These are phyloP conservation scores for Pipistrellus pipistrellus DNA, from an alignment of 2,797 vertebrate species.

Conservation along the genomic window DNA sequence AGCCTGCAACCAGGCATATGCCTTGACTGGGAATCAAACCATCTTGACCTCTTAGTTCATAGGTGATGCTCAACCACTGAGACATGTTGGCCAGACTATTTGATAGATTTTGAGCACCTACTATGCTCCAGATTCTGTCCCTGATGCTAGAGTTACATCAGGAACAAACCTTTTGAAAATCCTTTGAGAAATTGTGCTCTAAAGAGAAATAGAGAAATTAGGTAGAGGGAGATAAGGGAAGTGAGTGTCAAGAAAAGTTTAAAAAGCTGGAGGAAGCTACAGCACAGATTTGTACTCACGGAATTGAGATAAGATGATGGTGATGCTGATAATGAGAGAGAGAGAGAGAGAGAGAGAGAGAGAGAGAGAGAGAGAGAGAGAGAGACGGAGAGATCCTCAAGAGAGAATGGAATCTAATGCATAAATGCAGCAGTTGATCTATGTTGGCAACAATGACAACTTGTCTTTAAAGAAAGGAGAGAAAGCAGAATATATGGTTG, in stretches of 20 bases:
- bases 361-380: background rate
- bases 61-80: no score
- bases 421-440: background rate
- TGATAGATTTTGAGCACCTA: background rate
- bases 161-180: background rate
- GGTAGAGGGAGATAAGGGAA: background rate
- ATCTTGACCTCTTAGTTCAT: no score
- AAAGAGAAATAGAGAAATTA: slow-evolving; percentile 28
- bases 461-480: background rate
- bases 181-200: slow-evolving; percentile 20
- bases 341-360: background rate
- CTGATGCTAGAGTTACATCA: background rate
- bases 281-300: fast-evolving
- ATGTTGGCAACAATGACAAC: background rate
- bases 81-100: no score
- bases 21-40: no score
- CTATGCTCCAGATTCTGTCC: background rate
- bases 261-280: background rate
- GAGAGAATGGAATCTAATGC: background rate
- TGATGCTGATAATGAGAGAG: background rate
- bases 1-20: no score
- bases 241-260: background rate
- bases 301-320: background rate
- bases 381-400: background rate
- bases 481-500: background rate